Evolutionary conservation across 1,140 invertebrate genomes (phyloP), one percentile per base, ranked within the genome.

Genomic region (Papilio aristodemus): DNA sequence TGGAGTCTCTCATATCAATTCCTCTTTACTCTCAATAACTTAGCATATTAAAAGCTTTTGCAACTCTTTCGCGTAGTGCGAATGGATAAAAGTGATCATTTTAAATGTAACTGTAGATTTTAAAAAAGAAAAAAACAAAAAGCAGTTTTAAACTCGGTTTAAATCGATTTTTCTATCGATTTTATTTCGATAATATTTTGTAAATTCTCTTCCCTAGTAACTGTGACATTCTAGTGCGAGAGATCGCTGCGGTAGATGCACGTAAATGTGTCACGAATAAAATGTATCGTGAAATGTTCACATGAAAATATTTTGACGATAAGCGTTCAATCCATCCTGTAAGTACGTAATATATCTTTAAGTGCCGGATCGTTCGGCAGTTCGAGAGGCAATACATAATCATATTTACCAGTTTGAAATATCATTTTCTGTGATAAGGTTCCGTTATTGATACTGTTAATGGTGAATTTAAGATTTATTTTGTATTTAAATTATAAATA

Each of bases 221-320:
- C 59, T 38, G 22, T 25, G 17, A 14, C 43, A 14, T 32, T 59
- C 32, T 5, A 38, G 14, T 1, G n/a, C 36, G 32, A 38, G 59
- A 62, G n/a, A 62, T 39, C 58, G 54, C 54, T 17, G 54, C 36
- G 10, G 59, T 13, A 43, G 27, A 6, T 50, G 3, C 32, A 27
- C 32, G 36, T 62, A 62, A 39, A 62, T 62, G 59, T 62, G 59
- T 38, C 59, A 62, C 14, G 59, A 62, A 62, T 39, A 62, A 62
- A 59, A 59, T 32, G 59, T 62, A 62, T 22, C 59, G 59, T 39
- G 59, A 62, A 37, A 62, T 62, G 36, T 59, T 62, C 59, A 14
- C 17, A 38, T 38, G 59, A 39, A 62, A 62, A 62, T 62, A 38
- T 62, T 62, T 36, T 37, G 59, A 62, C 13, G 59, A 62, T 62